These are phyloP conservation scores for Passerculus sandwichensis DNA, from an alignment of 2,797 vertebrate species.

Conservation along the genomic window DNA sequence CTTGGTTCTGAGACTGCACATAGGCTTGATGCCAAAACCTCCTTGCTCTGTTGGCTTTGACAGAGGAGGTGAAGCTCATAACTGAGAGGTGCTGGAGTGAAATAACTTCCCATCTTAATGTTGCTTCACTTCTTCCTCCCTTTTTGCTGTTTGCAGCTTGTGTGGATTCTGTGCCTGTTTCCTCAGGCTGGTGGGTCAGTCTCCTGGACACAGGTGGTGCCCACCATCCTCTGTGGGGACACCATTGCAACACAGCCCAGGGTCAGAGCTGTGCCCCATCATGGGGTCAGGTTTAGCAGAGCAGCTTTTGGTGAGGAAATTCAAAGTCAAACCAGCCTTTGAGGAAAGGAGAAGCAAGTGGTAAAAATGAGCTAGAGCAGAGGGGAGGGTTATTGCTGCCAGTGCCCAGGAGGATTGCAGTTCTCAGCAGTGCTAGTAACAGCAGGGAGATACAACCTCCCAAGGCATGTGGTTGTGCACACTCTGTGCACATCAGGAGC, in stretches of 20 bases:
- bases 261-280: neutral
- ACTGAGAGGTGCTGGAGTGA: neutral
- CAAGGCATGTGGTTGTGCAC: accelerated
- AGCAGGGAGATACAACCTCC: neutral
- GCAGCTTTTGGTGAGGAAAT: neutral
- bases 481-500: neutral
- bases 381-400: neutral
- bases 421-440: neutral
- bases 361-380: neutral
- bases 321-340: neutral
- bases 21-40: neutral
- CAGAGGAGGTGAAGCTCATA: neutral
- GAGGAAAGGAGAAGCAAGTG: neutral
- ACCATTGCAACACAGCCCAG: accelerated
- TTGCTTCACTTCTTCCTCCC: neutral
- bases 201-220: neutral
- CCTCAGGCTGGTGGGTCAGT: neutral
- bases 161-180: neutral
- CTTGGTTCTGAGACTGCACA: neutral
- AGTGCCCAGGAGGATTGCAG: neutral
- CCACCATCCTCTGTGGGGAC: accelerated
- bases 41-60: neutral
- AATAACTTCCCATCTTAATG: neutral
- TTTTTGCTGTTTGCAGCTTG: neutral
- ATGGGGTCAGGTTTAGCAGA: neutral